phyloP scores from a whole-genome alignment of 1,140 invertebrate species.

The Bombus fervidus region DNA sequence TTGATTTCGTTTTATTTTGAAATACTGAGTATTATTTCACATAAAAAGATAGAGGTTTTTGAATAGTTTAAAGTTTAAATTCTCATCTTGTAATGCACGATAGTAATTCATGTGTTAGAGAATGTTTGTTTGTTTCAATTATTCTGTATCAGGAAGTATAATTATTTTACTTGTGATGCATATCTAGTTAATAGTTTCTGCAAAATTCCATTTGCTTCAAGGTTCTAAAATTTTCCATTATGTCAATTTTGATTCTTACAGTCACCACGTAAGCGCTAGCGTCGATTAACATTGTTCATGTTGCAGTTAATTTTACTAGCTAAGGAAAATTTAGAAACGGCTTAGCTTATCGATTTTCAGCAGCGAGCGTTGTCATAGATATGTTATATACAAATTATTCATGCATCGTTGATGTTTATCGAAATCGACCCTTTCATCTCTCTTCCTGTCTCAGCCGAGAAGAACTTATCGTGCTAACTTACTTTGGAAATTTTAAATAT shows the following conservation, averaged over 20 bases:
- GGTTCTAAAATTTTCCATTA: neutral
- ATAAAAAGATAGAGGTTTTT: neutral
- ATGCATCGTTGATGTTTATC: constrained; percentile 19
- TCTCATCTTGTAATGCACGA: neutral
- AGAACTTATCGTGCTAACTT: neutral
- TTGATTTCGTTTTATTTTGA: neutral
- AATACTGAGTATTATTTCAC: neutral
- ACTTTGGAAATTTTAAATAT: constrained; percentile 1
- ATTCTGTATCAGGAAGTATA: neutral
- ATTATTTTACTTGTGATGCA: too few species aligned
- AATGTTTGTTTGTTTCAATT: neutral
- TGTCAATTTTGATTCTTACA: neutral
- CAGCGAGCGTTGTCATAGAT: constrained; percentile 10
- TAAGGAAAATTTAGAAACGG: neutral
- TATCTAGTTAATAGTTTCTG: neutral
- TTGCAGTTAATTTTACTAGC: constrained; percentile 25
- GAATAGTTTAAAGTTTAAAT: neutral
- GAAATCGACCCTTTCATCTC: neutral
- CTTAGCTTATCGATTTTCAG: constrained; percentile 43
- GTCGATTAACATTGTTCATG: constrained; percentile 23
- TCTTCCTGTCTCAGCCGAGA: neutral
- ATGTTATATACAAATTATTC: constrained; percentile 8
- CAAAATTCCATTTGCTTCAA: neutral
- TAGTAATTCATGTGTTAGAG: neutral
- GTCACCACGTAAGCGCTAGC: neutral